These are phyloP conservation scores for Apolygus lucorum DNA, from an alignment of 1,140 invertebrate species.

Conservation along the genomic window DNA sequence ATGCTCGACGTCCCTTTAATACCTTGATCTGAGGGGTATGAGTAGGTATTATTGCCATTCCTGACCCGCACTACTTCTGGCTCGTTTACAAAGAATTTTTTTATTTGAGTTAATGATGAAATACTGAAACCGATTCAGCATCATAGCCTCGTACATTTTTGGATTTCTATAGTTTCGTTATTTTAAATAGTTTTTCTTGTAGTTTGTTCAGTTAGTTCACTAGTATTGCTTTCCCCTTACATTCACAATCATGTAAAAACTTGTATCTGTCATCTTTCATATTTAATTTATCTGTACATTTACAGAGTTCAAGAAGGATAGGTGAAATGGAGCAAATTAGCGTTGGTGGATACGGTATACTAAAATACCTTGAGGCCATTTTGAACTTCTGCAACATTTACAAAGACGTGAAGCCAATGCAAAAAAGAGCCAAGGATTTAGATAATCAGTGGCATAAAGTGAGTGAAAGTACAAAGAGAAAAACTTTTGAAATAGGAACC, in stretches of 20 bases:
- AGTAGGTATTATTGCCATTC: too few species aligned
- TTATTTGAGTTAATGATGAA: too few species aligned
- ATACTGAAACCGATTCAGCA: too few species aligned
- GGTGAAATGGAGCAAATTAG: constrained; percentile 67
- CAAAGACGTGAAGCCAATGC: constrained; percentile 78
- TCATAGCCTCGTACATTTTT: too few species aligned
- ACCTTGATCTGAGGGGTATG: too few species aligned
- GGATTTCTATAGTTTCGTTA: too few species aligned
- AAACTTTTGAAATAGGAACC: too few species aligned
- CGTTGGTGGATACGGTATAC: constrained; percentile 69
- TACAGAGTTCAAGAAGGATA: constrained; percentile 50
- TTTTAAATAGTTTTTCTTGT: background rate
- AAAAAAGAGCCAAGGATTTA: constrained; percentile 66
- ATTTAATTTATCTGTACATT: background rate
- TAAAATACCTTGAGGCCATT: constrained; percentile 77
- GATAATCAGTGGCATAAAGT: constrained; percentile 48
- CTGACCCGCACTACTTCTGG: too few species aligned
- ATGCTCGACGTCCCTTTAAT: too few species aligned
- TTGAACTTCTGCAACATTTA: constrained; percentile 76
- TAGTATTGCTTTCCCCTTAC: background rate
- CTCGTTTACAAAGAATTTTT: too few species aligned
- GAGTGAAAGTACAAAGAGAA: too few species aligned
- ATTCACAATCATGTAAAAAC: background rate
- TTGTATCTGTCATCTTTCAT: background rate
- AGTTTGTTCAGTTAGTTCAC: background rate